Percentiles rank a stretch among this genome's conserved stretches.
phyloP scores from a whole-genome alignment of 2,888 invertebrate genomes.

The Lordiphosa andalusiaca region DNA sequence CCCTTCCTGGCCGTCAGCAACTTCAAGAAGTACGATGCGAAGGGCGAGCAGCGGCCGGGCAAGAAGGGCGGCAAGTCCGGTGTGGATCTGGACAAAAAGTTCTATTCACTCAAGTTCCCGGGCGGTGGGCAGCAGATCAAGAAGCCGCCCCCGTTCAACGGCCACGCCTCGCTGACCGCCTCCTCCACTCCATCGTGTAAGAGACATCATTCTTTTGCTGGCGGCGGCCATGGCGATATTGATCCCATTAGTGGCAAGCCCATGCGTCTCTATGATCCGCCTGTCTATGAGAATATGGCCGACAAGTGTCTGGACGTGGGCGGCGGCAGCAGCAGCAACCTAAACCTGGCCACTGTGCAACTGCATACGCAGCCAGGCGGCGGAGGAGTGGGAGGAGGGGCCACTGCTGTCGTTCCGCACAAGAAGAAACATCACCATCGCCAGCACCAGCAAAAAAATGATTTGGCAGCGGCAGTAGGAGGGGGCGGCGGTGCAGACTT shows the following conservation, averaged over 20 bases:
- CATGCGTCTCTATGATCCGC: slow-evolving; percentile 79
- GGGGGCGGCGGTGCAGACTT: slow-evolving; percentile 50
- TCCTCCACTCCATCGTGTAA: slow-evolving; percentile 62
- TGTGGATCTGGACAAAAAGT: slow-evolving; percentile 75
- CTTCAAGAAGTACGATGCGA: slow-evolving; percentile 76
- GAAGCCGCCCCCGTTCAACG: slow-evolving; percentile 35
- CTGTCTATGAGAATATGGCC: slow-evolving; percentile 84
- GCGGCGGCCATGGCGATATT: slow-evolving; percentile 79
- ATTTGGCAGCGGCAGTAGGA: slow-evolving; percentile 41
- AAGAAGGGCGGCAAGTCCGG: slow-evolving; percentile 41
- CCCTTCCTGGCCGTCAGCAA: slow-evolving; percentile 77
- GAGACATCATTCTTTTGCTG: slow-evolving; percentile 80
- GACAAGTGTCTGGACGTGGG: slow-evolving; percentile 81
- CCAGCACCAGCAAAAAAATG: slow-evolving; percentile 77
- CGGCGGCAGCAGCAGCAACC: slow-evolving; percentile 42
- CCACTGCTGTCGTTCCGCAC: slow-evolving; percentile 46
- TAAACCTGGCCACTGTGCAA: slow-evolving; percentile 61
- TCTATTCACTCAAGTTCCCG: slow-evolving; percentile 79
- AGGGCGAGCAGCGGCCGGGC: slow-evolving; percentile 47
- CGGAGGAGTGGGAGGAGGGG: slow-evolving; percentile 4
- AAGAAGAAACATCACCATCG: slow-evolving; percentile 78
- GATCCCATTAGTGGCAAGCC: slow-evolving; percentile 61
- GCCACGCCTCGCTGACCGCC: slow-evolving; percentile 48
- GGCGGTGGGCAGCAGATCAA: slow-evolving; percentile 31
- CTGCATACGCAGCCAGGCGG: slow-evolving; percentile 58